Conservation (phyloP, 2,888 invertebrate genomes). For the Tipula unca region DNA sequence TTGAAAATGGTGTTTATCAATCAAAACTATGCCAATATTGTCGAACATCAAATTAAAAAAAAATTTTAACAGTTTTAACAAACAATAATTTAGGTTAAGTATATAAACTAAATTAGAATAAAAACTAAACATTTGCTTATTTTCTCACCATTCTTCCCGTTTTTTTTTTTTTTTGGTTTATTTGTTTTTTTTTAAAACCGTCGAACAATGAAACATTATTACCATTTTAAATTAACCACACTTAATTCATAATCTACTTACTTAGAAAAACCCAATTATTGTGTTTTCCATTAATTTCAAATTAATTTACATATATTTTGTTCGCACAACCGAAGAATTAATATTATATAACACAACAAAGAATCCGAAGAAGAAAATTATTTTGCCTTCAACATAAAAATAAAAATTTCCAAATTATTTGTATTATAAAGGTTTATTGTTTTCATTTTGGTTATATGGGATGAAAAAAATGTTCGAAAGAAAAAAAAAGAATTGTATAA, state of each 20-base stretch:
- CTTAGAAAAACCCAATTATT: constrained; percentile 8
- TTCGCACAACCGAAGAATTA: not conserved
- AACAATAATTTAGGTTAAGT: no score
- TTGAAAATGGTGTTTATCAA: no score
- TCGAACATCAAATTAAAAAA: no score
- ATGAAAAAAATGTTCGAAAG: not conserved
- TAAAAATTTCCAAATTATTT: not conserved
- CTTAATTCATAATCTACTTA: constrained; percentile 8
- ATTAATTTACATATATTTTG: not conserved
- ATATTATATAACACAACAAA: not conserved
- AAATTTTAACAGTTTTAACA: no score
- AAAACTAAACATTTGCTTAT: not conserved
- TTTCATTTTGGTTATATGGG: not conserved
- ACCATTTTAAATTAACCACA: not conserved
- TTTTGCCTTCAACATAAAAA: not conserved
- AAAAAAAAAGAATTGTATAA: not conserved
- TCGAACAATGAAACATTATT: not conserved
- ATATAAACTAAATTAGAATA: not conserved
- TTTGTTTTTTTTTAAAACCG: not conserved
- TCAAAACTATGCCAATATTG: no score
- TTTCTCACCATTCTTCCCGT: not conserved
- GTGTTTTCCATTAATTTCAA: not conserved
- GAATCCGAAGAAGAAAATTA: not conserved
- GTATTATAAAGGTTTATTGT: not conserved
- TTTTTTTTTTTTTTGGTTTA: no score